Conservation (phyloP, 2,797 vertebrate species). For the Lacerta bilineata region DNA sequence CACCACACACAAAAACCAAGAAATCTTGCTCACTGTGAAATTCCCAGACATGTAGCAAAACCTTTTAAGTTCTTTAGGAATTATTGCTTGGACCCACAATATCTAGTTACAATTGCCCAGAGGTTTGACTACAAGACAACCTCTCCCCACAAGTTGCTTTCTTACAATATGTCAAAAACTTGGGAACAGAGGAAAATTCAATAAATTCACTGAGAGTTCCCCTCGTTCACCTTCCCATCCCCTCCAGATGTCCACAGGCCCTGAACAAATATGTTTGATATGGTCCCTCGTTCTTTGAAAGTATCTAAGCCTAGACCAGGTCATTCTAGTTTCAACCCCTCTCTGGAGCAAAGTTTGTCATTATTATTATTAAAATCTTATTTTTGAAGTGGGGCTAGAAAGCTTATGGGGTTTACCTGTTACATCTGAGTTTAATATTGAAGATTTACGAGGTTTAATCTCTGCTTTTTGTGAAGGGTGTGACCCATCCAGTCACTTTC, state of each 20-base stretch:
- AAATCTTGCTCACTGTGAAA: not conserved
- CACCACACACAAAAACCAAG: not conserved
- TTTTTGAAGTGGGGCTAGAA: not conserved
- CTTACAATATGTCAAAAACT: not conserved
- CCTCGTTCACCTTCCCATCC: not conserved
- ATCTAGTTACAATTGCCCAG: not conserved
- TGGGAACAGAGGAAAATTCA: not conserved
- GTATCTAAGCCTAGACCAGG: not conserved
- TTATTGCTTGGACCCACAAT: not conserved
- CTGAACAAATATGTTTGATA: constrained; percentile 5
- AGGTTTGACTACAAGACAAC: not conserved
- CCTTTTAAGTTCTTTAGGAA: not conserved
- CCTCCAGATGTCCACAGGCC: not conserved
- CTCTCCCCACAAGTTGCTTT: not conserved
- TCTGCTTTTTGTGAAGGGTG: not conserved
- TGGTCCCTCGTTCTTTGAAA: not conserved
- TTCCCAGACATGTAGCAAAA: not conserved
- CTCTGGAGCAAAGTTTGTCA: constrained; percentile 4
- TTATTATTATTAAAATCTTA: not conserved
- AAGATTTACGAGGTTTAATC: constrained; percentile 66
- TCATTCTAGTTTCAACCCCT: constrained; percentile 1
- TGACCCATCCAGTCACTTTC: not conserved
- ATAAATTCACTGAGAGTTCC: not conserved
- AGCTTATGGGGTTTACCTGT: not conserved
- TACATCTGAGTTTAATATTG: constrained; percentile 61